Evolutionary conservation across 2,888 invertebrate genomes (phyloP), one percentile per base, ranked within the genome.

Genomic region (Dicranocentrus wangi): DNA sequence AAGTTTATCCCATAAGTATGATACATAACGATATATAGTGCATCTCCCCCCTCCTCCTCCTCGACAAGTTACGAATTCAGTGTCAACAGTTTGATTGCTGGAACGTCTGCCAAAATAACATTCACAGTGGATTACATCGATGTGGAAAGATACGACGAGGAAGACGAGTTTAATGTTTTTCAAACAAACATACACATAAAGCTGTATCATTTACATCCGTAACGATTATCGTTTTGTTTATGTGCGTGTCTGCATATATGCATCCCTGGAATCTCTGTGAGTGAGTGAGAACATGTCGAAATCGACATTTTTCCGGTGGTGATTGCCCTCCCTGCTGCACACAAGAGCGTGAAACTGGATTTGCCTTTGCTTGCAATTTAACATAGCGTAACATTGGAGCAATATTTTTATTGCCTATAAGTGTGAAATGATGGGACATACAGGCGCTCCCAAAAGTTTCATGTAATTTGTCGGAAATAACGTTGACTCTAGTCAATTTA

Each of bases 401-500:
- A 28, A 21, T 21, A 53, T 60, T 55, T 55, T 5, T 28, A 60
- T 17, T 28, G 60, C 2, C n/a, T n/a, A 47, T 47, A 13, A 8
- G 47, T 47, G n/a, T 5, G 47, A 7, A n/a, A 47, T 47, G 32
- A 7, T 10, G 32, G 3, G 32, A 32, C 17, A 53, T n/a, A n/a
- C 47, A 51, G 43, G n/a, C 51, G 8, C 21, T 21, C 21, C 15
- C 8, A 28, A 2, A 32, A n/a, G n/a, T n/a, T n/a, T 60, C 60
- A n/a, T 60, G 60, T 60, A 60, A 60, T 60, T 70, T 70, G 70
- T 70, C 70, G 70, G 70, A 70, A 70, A 70, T 60, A 43, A 8
- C 58, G 39, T 58, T 55, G 58, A 15, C 32, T 1, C 47, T 0
- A 43, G n/a, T 39, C 21, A 53, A 72, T 61, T 72, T 72, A 72